Conservation (phyloP, 2,113 vertebrate genomes). For the Pungitius pungitius region DNA sequence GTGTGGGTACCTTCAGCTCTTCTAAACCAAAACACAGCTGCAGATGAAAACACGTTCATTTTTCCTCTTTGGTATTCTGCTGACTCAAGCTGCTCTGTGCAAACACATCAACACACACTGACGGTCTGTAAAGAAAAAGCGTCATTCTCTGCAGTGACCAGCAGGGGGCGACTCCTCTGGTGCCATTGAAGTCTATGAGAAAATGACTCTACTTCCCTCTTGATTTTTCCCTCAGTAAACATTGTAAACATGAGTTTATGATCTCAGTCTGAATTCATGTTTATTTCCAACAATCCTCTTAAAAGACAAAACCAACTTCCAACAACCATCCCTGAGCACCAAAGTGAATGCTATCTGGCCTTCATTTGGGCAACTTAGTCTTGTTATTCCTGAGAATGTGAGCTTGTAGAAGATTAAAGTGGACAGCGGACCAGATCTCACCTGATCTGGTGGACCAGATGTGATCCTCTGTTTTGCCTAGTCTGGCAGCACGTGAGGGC, state of each 20-base stretch:
- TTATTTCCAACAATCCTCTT: too few species aligned
- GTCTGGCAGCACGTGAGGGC: constrained; percentile 11
- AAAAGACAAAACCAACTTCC: too few species aligned
- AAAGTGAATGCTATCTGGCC: not conserved
- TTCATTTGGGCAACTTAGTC: not conserved
- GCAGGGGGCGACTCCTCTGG: too few species aligned
- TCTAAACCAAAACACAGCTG: constrained; percentile 38
- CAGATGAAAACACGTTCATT: constrained; percentile 54
- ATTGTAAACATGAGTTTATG: too few species aligned
- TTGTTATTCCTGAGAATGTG: not conserved
- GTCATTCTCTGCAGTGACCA: too few species aligned
- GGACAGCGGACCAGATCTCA: constrained; percentile 13
- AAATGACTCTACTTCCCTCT: too few species aligned
- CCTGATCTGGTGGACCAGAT: not conserved
- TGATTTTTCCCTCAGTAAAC: too few species aligned
- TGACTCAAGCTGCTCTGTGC: constrained; percentile 59
- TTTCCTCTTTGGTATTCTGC: constrained; percentile 68
- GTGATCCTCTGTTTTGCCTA: not conserved
- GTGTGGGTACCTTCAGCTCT: constrained; percentile 39
- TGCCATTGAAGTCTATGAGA: too few species aligned
- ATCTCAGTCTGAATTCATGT: too few species aligned
- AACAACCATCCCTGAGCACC: not conserved
- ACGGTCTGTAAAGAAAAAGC: too few species aligned
- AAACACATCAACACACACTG: constrained; percentile 34
- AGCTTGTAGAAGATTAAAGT: not conserved